Evolutionary conservation across 2,888 invertebrate genomes (phyloP), one percentile per base, ranked within the genome.

Genomic region (Pyrrhosoma nymphula): DNA sequence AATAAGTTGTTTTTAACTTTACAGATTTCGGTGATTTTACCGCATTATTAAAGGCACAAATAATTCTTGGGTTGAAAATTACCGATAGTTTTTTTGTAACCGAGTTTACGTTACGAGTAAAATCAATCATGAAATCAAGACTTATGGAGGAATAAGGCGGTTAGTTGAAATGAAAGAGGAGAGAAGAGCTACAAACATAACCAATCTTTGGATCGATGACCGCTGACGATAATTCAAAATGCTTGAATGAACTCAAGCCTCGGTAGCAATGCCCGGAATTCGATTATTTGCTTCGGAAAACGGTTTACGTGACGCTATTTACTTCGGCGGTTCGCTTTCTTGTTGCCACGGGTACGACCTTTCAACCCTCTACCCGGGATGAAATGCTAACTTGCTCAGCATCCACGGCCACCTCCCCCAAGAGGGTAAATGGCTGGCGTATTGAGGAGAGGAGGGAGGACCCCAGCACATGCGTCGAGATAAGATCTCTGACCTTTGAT

Each of bases 401-500:
- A 75, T 30, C 75, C 30, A 35, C 30, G 18, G 82, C 82, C 30
- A 82, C 30, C 82, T 4, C 10, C 82, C 47, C n/a, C n/a, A n/a
- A n/a, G 26, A n/a, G 35, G 0, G 12, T 69, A 26, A 23, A 23
- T 63, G 18, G 23, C 16, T 63, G 23, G 23, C 63, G 1, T n/a
- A n/a, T n/a, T n/a, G n/a, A n/a, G 75, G 75, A 23, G 30, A 35
- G 35, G 35, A 82, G 75, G 26, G 47, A 47, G 8, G 47, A 47
- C 23, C 8, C 26, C n/a, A 12, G 69, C 69, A 35, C 82, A 82
- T 35, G 82, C 82, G 82, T 30, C 82, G 16, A 30, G 82, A 82
- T 82, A 82, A 82, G 82, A 82, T 82, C 82, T 35, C 82, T 60
- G 82, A 82, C 82, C 82, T 82, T 82, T 82, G 82, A 35, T 82